phyloP scores from a whole-genome alignment of 2,113 vertebrate genomes.

The Paratilapia polleni region DNA sequence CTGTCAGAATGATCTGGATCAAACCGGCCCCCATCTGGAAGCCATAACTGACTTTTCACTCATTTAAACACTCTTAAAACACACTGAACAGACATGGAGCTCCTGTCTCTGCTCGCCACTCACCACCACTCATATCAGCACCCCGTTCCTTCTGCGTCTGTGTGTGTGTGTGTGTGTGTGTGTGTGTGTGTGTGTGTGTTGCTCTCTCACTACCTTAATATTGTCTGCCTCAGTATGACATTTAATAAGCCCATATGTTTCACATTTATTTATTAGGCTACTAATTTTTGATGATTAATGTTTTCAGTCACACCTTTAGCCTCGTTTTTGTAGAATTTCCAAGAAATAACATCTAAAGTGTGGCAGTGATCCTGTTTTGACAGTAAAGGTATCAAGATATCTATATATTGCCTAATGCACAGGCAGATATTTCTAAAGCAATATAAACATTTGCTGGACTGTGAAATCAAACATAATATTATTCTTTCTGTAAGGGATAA shows the following conservation, averaged over 20 bases:
- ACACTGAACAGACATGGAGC: conserved; percentile 76
- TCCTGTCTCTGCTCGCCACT: conserved; percentile 74
- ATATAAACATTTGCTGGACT: conserved; percentile 22
- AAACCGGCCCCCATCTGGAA: conserved; percentile 80
- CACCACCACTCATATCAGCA: conserved; percentile 69
- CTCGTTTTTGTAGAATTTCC: background rate
- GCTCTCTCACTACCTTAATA: conserved; percentile 34
- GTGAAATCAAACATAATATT: conserved; percentile 53
- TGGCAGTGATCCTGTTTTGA: conserved; percentile 1
- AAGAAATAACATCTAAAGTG: conserved; percentile 5
- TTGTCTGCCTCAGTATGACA: conserved; percentile 25
- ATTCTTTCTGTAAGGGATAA: conserved; percentile 31
- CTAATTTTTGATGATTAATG: conserved; percentile 66
- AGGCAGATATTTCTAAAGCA: conserved; percentile 39
- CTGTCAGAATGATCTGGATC: conserved; percentile 80
- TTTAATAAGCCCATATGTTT: conserved; percentile 57
- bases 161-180: conserved; percentile 22
- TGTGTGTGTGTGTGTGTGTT: conserved; percentile 21
- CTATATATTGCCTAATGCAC: conserved; percentile 2
- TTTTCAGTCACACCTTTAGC: conserved; percentile 53
- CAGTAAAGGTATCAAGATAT: conserved; percentile 16
- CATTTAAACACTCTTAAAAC: conserved; percentile 82
- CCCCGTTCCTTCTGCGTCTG: conserved; percentile 43
- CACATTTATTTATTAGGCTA: conserved; percentile 40
- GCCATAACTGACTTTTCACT: conserved; percentile 79